Conservation (phyloP, 2,888 invertebrate genomes). For the Orthosia gracilis region DNA sequence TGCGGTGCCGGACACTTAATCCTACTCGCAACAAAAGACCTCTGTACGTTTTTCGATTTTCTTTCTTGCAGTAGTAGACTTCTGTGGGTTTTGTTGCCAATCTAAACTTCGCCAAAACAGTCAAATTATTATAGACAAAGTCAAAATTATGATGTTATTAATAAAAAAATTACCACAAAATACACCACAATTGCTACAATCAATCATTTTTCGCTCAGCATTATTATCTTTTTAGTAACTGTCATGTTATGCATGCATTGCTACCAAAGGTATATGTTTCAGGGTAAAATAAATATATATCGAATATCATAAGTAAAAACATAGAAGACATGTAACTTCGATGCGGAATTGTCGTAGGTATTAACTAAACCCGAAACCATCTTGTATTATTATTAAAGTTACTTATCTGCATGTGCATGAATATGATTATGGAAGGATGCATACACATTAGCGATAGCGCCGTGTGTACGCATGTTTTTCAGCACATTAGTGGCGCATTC, state of each 20-base stretch:
- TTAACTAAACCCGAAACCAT: constrained; percentile 1
- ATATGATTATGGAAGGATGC: constrained; percentile 1
- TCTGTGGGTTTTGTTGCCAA: too few species aligned
- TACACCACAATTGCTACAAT: too few species aligned
- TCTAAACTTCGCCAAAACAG: too few species aligned
- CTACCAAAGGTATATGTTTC: constrained; percentile 52
- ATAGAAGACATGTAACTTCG: constrained; percentile 31
- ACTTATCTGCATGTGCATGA: too few species aligned
- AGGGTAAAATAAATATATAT: constrained; percentile 43
- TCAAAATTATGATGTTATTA: too few species aligned
- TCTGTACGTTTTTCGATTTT: too few species aligned
- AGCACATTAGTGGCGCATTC: neutral
- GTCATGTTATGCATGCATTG: constrained; percentile 29
- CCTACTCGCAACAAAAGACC: too few species aligned
- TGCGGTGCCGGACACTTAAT: too few species aligned
- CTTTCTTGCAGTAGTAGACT: too few species aligned
- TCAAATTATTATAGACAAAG: too few species aligned
- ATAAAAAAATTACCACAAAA: too few species aligned
- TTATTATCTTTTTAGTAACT: constrained; percentile 38
- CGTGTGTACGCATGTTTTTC: neutral
- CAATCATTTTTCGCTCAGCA: constrained; percentile 15
- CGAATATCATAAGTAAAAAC: constrained; percentile 32
- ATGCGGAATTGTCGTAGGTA: constrained; percentile 21
- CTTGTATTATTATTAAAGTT: too few species aligned
- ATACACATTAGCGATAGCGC: constrained; percentile 3